Base-by-base conservation (phyloP, 2,888 invertebrate species). In the Philereme transversata region DNA sequence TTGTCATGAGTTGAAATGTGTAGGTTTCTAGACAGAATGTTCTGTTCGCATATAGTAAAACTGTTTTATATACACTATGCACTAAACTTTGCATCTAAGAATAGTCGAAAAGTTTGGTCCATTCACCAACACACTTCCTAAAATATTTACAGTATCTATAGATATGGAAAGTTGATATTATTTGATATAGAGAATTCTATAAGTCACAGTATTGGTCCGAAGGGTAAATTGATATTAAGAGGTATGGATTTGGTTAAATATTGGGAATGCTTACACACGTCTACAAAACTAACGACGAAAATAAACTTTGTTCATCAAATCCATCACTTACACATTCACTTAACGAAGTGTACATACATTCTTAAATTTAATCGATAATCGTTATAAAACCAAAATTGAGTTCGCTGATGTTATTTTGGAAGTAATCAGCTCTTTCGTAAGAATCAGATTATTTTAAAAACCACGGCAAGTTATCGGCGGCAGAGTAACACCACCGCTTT, bases 131-230 rank as follows among this genome's bases (percentile, higher is more conserved):
- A 70, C 65, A 60, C 46, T 65, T 63, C 48, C 57, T 64, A 71
- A 69, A 69, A 70, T 76, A 76, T 76, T 68, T 74, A 77, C 73
- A 69, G 67, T 65, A 60, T 56, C 45, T 70, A 66, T 60, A 62
- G 78, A 78, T 79, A 77, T 81, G 77, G 65, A 71, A 70, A 67
- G 70, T 75, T 82, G 87, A 87, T 88, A 88, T 88, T 64, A 73
- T 36, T 46, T 53, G 47, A n/a, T 55, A 49, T 51, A 70, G 71
- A 68, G 45, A 75, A 78, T 79, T 64, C 62, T 78, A 69, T 75
- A 90, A 90, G 88, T 90, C 90, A 87, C 87, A 82, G 66, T 22
- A 69, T 88, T 90, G 90, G 90, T 84, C 90, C 90, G 63, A 83
- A 64, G 73, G 81, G 75, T 76, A 69, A 72, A 67, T 75, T 74